These are phyloP conservation scores for Drosophila serrata DNA, from an alignment of 1,140 invertebrate genomes.

Conservation along the genomic window DNA sequence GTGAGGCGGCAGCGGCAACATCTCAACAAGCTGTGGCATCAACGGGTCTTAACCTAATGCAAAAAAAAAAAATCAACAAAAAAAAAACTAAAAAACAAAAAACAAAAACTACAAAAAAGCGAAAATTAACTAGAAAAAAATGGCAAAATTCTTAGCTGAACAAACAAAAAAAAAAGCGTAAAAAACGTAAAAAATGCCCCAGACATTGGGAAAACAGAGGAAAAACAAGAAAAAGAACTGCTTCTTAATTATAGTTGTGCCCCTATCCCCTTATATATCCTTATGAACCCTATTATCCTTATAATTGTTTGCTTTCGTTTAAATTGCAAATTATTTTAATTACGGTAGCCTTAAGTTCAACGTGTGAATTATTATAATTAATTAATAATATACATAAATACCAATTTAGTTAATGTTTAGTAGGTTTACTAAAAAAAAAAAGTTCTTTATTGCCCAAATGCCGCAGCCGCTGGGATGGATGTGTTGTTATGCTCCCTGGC, in stretches of 20 bases:
- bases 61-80: slow-evolving; percentile 36
- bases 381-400: slow-evolving; percentile 64
- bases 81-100: slow-evolving; percentile 36
- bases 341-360: slow-evolving; percentile 69
- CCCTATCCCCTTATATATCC: too few species aligned
- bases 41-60: slow-evolving; percentile 49
- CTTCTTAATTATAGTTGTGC: slow-evolving; percentile 78
- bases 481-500: slow-evolving; percentile 1
- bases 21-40: slow-evolving; percentile 65
- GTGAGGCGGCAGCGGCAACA: slow-evolving; percentile 1
- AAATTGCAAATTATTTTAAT: slow-evolving; percentile 80
- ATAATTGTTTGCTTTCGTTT: slow-evolving; percentile 69
- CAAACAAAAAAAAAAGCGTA: slow-evolving; percentile 37
- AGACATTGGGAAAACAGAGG: slow-evolving; percentile 54
- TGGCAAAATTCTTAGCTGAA: slow-evolving; percentile 59
- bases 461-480: slow-evolving; percentile 61
- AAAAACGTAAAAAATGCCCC: slow-evolving; percentile 44
- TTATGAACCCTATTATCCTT: slow-evolving; percentile 48
- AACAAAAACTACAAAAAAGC: slow-evolving; percentile 37
- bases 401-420: slow-evolving; percentile 73
- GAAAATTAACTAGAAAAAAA: slow-evolving; percentile 61
- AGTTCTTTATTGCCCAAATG: slow-evolving; percentile 54
- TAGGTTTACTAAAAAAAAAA: slow-evolving; percentile 63
- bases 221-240: slow-evolving; percentile 67
- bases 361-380: slow-evolving; percentile 72